phyloP scores from a whole-genome alignment of 2,888 invertebrate species.

The Microctonus hyperodae region DNA sequence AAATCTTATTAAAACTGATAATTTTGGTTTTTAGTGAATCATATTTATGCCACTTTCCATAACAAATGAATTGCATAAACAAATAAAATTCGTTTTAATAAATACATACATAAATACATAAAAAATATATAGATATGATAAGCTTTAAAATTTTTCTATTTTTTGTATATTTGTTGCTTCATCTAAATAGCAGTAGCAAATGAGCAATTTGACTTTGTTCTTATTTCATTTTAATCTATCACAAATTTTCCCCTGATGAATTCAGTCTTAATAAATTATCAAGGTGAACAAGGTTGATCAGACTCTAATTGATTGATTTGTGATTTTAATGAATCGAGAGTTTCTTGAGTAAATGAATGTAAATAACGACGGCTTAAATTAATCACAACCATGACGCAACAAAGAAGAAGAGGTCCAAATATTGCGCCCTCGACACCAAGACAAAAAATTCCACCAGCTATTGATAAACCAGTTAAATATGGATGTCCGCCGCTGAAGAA shows the following conservation, averaged over 20 bases:
- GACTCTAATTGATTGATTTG: slow-evolving; percentile 45
- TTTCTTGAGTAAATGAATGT: slow-evolving; percentile 69
- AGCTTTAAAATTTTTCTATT: neutral
- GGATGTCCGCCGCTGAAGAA: slow-evolving; percentile 88
- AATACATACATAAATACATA: slow-evolving; percentile 11
- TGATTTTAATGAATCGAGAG: slow-evolving; percentile 48
- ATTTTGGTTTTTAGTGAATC: neutral
- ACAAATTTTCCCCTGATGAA: slow-evolving; percentile 4
- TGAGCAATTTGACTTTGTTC: neutral
- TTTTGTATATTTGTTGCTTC: neutral
- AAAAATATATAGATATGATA: slow-evolving; percentile 11
- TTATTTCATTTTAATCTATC: slow-evolving; percentile 31
- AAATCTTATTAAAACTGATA: neutral
- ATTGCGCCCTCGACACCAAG: slow-evolving; percentile 97
- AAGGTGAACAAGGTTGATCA: slow-evolving; percentile 18
- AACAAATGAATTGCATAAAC: neutral
- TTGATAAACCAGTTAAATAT: slow-evolving; percentile 94
- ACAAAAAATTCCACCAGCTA: slow-evolving; percentile 98
- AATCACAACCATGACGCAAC: slow-evolving; percentile 91
- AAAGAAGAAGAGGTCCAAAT: slow-evolving; percentile 93
- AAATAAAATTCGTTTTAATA: neutral
- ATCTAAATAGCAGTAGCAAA: neutral
- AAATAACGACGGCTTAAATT: slow-evolving; percentile 69
- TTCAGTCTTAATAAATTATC: slow-evolving; percentile 19
- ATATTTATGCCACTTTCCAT: neutral